phyloP scores from a whole-genome alignment of 2,888 invertebrate genomes.

The Amblyteles armatorius region DNA sequence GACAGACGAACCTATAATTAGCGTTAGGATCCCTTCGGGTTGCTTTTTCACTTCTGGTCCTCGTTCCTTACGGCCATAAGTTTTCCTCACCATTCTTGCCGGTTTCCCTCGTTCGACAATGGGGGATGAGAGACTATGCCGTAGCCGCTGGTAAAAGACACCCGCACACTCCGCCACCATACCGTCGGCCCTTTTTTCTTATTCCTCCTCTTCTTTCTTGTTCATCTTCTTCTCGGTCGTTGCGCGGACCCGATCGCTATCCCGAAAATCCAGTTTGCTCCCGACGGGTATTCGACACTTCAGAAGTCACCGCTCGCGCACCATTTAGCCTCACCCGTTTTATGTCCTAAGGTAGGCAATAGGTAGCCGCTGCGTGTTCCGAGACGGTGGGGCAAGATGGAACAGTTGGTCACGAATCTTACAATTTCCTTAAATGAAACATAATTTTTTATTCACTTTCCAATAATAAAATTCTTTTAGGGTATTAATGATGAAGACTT shows the following conservation, averaged over 20 bases:
- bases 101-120: conserved; percentile 61
- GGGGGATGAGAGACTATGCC: conserved; percentile 43
- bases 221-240: conserved; percentile 47
- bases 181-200: conserved; percentile 20
- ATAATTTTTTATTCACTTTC: background rate
- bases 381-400: background rate
- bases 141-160: conserved; percentile 71
- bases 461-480: background rate
- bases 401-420: background rate
- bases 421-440: background rate
- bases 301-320: conserved; percentile 76
- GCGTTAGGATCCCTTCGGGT: conserved; percentile 74
- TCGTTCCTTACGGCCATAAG: conserved; percentile 71
- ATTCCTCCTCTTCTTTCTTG: conserved; percentile 28
- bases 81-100: conserved; percentile 70
- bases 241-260: conserved; percentile 56
- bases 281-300: conserved; percentile 65
- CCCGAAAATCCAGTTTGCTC: conserved; percentile 64
- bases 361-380: conserved; percentile 23
- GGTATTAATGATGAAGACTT: background rate
- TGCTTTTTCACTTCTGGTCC: conserved; percentile 46
- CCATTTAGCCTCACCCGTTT: conserved; percentile 72
- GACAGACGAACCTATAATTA: conserved; percentile 80
- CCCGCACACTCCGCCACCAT: conserved; percentile 74
- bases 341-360: conserved; percentile 21